These are phyloP conservation scores for Neodiprion lecontei DNA, from an alignment of 1,140 invertebrate genomes.

Conservation along the genomic window DNA sequence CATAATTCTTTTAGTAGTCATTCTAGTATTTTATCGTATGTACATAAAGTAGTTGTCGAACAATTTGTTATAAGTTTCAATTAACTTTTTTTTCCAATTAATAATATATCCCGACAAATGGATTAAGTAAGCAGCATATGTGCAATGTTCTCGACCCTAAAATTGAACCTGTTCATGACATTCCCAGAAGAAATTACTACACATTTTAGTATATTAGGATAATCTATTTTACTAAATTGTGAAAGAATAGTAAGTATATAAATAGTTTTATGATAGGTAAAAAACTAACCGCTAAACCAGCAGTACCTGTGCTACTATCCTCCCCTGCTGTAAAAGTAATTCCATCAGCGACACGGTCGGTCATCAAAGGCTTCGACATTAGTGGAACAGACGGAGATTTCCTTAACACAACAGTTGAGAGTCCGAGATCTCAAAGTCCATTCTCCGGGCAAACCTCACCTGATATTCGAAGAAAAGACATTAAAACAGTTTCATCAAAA, in stretches of 20 bases:
- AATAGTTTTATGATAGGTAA: slow-evolving; percentile 43
- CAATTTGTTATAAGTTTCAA: too few relatives aligned
- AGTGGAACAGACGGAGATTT: slow-evolving; percentile 43
- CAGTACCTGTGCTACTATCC: slow-evolving; percentile 41
- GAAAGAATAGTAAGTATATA: not conserved
- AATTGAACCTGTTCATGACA: too few relatives aligned
- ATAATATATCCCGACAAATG: too few relatives aligned
- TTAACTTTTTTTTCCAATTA: too few relatives aligned
- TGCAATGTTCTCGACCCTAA: too few relatives aligned
- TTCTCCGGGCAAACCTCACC: slow-evolving; percentile 46
- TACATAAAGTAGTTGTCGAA: too few relatives aligned
- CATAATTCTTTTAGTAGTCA: too few relatives aligned
- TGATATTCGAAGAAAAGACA: slow-evolving; percentile 40
- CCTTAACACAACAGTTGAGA: slow-evolving; percentile 38
- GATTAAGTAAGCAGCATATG: too few relatives aligned
- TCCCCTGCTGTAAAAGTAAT: slow-evolving; percentile 49
- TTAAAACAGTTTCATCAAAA: slow-evolving; percentile 38
- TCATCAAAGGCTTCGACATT: slow-evolving; percentile 50
- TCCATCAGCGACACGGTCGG: slow-evolving; percentile 39
- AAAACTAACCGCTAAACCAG: slow-evolving; percentile 39
- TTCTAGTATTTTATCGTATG: too few relatives aligned
- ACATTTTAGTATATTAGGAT: too few relatives aligned
- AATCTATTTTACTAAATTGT: not conserved
- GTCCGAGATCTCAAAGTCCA: slow-evolving; percentile 49
- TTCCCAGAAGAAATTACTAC: too few relatives aligned